A percentile compares a stretch with the other conserved stretches of the same genome.
phyloP scores from a whole-genome alignment of 2,888 invertebrate species.

The Drosophila yooni region DNA sequence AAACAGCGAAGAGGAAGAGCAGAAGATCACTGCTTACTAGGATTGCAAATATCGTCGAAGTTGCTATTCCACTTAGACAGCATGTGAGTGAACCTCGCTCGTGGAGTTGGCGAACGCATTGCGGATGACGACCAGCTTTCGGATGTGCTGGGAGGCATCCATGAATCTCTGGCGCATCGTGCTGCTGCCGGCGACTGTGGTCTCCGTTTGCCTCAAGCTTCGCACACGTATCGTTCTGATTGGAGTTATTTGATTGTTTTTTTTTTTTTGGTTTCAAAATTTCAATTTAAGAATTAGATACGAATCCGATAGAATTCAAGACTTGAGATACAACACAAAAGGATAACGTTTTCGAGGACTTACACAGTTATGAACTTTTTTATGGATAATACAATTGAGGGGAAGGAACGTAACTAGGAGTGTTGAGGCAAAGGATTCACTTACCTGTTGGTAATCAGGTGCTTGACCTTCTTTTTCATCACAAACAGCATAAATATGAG shows the following conservation, averaged over 20 bases:
- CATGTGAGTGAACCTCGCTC: conserved; percentile 70
- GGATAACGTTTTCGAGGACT: conserved; percentile 26
- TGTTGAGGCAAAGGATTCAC: conserved; percentile 27
- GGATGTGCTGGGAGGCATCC: conserved; percentile 81
- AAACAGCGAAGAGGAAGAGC: conserved; percentile 44
- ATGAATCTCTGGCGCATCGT: conserved; percentile 78
- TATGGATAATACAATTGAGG: conserved; percentile 21
- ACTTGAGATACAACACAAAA: conserved; percentile 14
- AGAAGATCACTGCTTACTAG: conserved; percentile 44
- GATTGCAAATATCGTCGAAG: background rate
- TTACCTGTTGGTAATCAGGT: conserved; percentile 83
- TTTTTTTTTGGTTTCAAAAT: background rate
- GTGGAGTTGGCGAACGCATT: conserved; percentile 73
- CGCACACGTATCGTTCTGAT: conserved; percentile 76
- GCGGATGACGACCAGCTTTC: conserved; percentile 81
- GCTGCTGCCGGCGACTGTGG: conserved; percentile 73
- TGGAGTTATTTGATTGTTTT: background rate
- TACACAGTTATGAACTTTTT: conserved; percentile 42
- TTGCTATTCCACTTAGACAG: conserved; percentile 45
- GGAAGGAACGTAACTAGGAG: background rate
- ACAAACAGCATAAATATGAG: conserved; percentile 88
- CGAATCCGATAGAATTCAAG: conserved; percentile 9
- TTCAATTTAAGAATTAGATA: conserved; percentile 18
- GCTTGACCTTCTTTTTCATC: conserved; percentile 86
- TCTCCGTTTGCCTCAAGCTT: conserved; percentile 80